Base-by-base conservation (phyloP, 2,888 invertebrate species). In the Drosophila neonasuta region DNA sequence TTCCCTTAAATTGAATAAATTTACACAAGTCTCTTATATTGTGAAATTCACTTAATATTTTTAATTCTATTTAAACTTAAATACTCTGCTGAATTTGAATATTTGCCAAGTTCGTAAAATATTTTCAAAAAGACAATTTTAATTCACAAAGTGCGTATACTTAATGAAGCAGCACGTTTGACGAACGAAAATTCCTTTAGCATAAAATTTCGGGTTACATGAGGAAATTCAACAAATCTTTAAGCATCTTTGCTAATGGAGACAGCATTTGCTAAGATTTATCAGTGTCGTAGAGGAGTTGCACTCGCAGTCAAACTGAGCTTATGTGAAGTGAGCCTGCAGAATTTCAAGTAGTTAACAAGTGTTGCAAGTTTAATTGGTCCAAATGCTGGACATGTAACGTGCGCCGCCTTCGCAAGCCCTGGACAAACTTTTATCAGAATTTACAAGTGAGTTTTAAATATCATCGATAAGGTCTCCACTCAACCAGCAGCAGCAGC, bases 391-490 rank as follows among this genome's bases (percentile, higher is more conserved):
- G 46, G 52, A 42, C 49, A 52, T 57, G 55, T 59, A 42, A 56
- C 36, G 50, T 34, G 64, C 24, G 45, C 52, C 15, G 48, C 36
- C 46, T 61, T 54, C 24, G 15, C 24, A 45, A 54, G 49, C 13
- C 44, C 54, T 44, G 39, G 59, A 54, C 61, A 61, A 66, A 69
- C 57, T 70, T 67, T 59, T 45, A 42, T 48, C 62, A 52, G 36
- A 67, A 67, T 67, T 67, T 59, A 39, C 51, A 63, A 63, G 67
- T 55, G 48, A 54, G 41, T 65, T 65, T 74, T 34, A 36, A 67
- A 64, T 55, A 52, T 60, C 50, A 58, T 57, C 69, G 71, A 76
- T 66, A 61, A 68, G 50, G 20, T 39, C 54, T 17, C 46, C 46
- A 32, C 45, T 32, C 52, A 44, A 13, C 45, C 44, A 24, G 24